These are phyloP conservation scores for Peromyscus leucopus DNA, from an alignment of 2,113 vertebrate species.

Conservation along the genomic window DNA sequence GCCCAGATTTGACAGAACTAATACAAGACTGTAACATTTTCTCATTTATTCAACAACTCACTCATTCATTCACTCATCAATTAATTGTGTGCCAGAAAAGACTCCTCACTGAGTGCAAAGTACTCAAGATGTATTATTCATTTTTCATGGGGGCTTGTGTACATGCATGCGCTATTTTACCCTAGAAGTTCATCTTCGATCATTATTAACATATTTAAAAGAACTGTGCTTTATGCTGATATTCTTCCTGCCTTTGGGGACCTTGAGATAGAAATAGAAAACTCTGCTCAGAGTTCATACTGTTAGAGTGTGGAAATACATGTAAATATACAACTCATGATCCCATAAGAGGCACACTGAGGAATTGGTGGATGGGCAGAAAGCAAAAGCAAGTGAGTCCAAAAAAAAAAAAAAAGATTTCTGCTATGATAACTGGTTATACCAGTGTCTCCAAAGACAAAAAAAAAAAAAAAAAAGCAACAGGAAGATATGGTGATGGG, in stretches of 20 bases:
- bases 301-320: neutral
- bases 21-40: neutral
- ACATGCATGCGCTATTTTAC: neutral
- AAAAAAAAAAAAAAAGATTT: neutral
- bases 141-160: neutral
- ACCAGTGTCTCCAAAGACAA: neutral
- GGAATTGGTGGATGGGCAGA: neutral
- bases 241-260: neutral
- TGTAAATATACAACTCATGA: too few relatives aligned
- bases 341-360: neutral
- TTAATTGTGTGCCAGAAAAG: neutral
- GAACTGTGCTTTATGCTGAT: neutral
- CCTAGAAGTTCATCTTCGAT: neutral
- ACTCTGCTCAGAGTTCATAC: conserved; percentile 17
- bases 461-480: neutral
- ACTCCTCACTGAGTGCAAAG: neutral
- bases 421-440: neutral
- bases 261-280: neutral
- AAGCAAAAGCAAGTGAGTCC: neutral
- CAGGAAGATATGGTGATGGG: neutral
- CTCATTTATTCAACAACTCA: neutral
- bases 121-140: neutral
- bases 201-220: neutral
- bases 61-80: neutral
- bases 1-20: neutral